Evolutionary conservation across 2,797 vertebrate genomes (phyloP), one percentile per base, ranked within the genome.

Genomic region (Pogonophryne albipinna): DNA sequence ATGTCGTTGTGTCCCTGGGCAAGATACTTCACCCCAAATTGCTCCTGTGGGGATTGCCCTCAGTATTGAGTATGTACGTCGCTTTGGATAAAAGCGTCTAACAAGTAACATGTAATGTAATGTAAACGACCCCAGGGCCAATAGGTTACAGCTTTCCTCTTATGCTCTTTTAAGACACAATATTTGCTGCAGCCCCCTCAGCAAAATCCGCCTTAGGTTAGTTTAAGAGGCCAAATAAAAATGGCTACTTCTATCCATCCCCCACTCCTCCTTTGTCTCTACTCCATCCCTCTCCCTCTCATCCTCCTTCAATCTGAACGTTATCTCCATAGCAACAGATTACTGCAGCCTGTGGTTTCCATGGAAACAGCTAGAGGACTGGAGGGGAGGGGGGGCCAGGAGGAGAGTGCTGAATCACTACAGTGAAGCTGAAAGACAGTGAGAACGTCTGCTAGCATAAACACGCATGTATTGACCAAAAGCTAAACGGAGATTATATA

Each of bases 291-390:
- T 80, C 64, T 86, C 72, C 75, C 81, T 90, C 86, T 91, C 89
- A 89, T 89, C 84, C 91, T 91, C 78, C 84, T 91, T 93, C 89
- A 94, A 94, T 93, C 90, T 87, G 81, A 93, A 91, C 80, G 46
- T 85, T 82, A 93, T 94, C 88, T 66, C 94, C 89, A 95, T 94
- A 85, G 95, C 93, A 94, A 95, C 95, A 93, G 93, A 95, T 94
- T 91, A 95, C 92, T 94, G 93, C 93, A 95, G 93, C 92, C 92
- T 78, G 84, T 73, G 87, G 94, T 95, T 93, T 87, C 94, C 91
- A 93, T 93, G 83, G 94, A 87, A 94, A 95, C 94, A 90, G 85
- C 73, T 58, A 83, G 78, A 92, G 71, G 82, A 90, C 80, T 34
- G 15, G 79, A 64, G 56, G 74, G 78, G 63, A 65, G 62, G 74